Percentiles rank a stretch among this genome's conserved stretches.
Evolutionary conservation across 2,888 invertebrate species (phyloP).

Genomic region (Drosophila picticornis): DNA sequence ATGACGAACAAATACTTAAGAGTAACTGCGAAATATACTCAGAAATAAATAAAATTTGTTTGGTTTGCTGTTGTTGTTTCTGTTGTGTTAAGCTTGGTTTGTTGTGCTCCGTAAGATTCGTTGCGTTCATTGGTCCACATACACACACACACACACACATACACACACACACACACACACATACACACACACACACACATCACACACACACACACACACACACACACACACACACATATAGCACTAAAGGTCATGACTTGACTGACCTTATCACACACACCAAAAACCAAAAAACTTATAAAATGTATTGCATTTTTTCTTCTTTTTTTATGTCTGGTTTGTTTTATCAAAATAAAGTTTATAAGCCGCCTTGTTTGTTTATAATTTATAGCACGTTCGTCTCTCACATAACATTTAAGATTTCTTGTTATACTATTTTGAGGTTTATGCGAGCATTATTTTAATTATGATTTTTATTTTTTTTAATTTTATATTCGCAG

Average conservation of each 20-base stretch:
- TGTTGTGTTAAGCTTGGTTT: slow-evolving; percentile 21
- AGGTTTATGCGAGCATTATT: slow-evolving; percentile 50
- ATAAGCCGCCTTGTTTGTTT: slow-evolving; percentile 43
- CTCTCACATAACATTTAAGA: slow-evolving; percentile 31
- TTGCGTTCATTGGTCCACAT: slow-evolving; percentile 72
- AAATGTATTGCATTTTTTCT: slow-evolving; percentile 11
- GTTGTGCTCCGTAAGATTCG: slow-evolving; percentile 48
- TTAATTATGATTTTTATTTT: slow-evolving; percentile 42
- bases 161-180: slow-evolving; percentile 32
- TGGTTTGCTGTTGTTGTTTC: slow-evolving; percentile 9
- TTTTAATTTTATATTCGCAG: slow-evolving; percentile 34
- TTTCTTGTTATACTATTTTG: slow-evolving; percentile 17
- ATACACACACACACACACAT: slow-evolving; percentile 46
- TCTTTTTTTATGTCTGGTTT: slow-evolving; percentile 12
- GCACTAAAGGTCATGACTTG: slow-evolving; percentile 77
- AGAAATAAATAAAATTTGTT: slow-evolving; percentile 34
- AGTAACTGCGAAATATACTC: slow-evolving; percentile 36
- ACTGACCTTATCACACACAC: slow-evolving; percentile 57
- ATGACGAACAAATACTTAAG: slow-evolving; percentile 31
- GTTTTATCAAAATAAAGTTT: slow-evolving; percentile 43
- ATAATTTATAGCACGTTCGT: slow-evolving; percentile 50
- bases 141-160: slow-evolving; percentile 18
- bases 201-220: slow-evolving; percentile 44
- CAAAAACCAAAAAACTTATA: background rate
- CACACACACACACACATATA: slow-evolving; percentile 18